Conservation (phyloP, 2,888 invertebrate species). For the Lasioglossum calceatum region DNA sequence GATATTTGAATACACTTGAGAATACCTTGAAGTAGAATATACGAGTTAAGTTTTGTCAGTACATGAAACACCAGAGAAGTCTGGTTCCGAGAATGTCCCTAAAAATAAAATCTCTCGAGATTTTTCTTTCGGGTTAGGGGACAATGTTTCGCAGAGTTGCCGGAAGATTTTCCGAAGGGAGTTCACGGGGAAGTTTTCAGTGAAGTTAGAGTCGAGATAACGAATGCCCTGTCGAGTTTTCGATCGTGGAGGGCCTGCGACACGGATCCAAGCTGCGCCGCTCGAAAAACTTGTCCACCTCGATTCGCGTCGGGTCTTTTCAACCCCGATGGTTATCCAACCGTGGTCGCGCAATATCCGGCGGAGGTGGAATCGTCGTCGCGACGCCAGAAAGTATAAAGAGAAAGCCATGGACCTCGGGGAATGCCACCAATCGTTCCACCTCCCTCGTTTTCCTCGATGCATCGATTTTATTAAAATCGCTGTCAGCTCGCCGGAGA, state of each 20-base stretch:
- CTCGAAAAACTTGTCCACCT: slow-evolving; percentile 40
- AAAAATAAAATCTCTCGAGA: too few species aligned
- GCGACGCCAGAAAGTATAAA: slow-evolving; percentile 40
- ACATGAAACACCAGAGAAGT: too few species aligned
- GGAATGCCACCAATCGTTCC: slow-evolving; percentile 8
- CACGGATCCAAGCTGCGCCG: not conserved
- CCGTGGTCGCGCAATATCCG: slow-evolving; percentile 54
- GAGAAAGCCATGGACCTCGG: slow-evolving; percentile 7
- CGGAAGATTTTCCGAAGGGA: not conserved
- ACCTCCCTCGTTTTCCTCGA: not conserved
- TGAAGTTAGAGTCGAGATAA: not conserved
- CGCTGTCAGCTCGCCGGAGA: not conserved
- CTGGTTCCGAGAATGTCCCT: too few species aligned
- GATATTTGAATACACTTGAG: too few species aligned
- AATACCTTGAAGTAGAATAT: too few species aligned
- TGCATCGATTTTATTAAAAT: slow-evolving; percentile 48
- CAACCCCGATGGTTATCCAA: slow-evolving; percentile 48
- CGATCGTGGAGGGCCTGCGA: not conserved
- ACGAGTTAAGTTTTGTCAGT: too few species aligned
- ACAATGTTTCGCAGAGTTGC: not conserved
- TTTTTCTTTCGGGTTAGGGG: too few species aligned
- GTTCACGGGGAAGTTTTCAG: not conserved
- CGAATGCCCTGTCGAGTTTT: not conserved
- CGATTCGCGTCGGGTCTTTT: slow-evolving; percentile 41
- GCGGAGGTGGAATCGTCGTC: slow-evolving; percentile 5